phyloP scores from a whole-genome alignment of 2,113 vertebrate species.

The Oryzias curvinotus region DNA sequence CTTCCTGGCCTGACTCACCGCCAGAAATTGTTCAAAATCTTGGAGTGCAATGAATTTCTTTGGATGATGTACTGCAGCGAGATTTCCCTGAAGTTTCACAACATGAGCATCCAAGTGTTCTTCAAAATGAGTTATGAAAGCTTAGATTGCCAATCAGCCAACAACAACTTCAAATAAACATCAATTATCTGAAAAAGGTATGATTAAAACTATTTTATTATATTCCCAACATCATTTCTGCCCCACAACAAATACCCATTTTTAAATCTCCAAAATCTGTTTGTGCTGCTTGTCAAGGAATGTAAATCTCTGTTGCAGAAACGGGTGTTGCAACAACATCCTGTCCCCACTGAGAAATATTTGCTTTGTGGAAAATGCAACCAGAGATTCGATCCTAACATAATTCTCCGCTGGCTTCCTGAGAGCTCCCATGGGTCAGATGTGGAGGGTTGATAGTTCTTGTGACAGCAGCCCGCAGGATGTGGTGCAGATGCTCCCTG shows the following conservation, averaged over 20 bases:
- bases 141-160: conserved; percentile 2
- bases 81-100: conserved; percentile 38
- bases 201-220: conserved; percentile 2
- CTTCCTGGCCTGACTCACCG: conserved; percentile 28
- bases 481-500: conserved; percentile 12
- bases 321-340: conserved; percentile 68
- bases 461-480: conserved; percentile 15
- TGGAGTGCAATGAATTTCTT: too few species aligned
- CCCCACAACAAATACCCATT: conserved; percentile 29
- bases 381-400: conserved; percentile 33
- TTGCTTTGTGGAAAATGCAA: conserved; percentile 54
- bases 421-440: conserved; percentile 43
- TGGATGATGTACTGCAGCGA: too few species aligned
- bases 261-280: conserved; percentile 57
- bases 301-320: conserved; percentile 46
- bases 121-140: conserved; percentile 16
- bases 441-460: conserved; percentile 39
- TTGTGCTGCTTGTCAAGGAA: conserved; percentile 35
- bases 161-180: conserved; percentile 18
- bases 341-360: conserved; percentile 53
- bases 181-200: conserved; percentile 12
- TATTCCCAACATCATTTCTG: conserved; percentile 2
- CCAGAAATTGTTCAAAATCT: neutral
- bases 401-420: conserved; percentile 46
- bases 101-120: neutral